Evolutionary conservation across 2,113 vertebrate genomes (phyloP), one percentile per base, ranked within the genome.

Genomic region (Trogon melanurus): DNA sequence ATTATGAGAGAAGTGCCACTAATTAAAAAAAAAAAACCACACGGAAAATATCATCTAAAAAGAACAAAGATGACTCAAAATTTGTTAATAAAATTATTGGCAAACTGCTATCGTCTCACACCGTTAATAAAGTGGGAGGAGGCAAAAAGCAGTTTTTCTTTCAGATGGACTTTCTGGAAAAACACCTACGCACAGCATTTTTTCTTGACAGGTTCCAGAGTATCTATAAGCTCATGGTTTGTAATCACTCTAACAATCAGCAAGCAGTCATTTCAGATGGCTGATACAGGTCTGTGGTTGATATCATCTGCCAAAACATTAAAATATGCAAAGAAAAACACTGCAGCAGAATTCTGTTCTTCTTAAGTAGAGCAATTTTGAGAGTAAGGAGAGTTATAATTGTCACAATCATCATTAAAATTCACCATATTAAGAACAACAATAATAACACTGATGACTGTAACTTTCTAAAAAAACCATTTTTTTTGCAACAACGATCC

Each of bases 291-390:
- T 50, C 21, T 89, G 69, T 72, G 50, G 27, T 18, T 88, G 53
- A 29, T 74, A 92, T 16, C 6, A 67, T 71, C 69, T 86, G 41
- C 36, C 69, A 81, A 89, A 84, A 80, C 11, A 65, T 57, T 67
- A 79, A 91, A 71, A 72, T 57, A 78, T 36, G 54, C 25, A 72
- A 95, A 89, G 45, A 67, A 81, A 88, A 96, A 78, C 51, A 91
- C 4, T 27, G 12, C 18, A 84, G 38, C 18, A 75, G 38, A 69
- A 29, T 74, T 88, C 64, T 69, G 3, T 50, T 85, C 27, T 73
- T 92, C 69, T 80, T 62, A 82, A 87, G 13, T 14, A 51, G 8
- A 58, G 16, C 6, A 57, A 38, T 62, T 90, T 21, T 13, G 67
- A 20, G 47, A 85, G 38, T 61, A 79, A 79, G 23, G 11, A 69